Evolutionary conservation across 2,113 vertebrate species (phyloP).

Genomic region (Cygnus atratus): DNA sequence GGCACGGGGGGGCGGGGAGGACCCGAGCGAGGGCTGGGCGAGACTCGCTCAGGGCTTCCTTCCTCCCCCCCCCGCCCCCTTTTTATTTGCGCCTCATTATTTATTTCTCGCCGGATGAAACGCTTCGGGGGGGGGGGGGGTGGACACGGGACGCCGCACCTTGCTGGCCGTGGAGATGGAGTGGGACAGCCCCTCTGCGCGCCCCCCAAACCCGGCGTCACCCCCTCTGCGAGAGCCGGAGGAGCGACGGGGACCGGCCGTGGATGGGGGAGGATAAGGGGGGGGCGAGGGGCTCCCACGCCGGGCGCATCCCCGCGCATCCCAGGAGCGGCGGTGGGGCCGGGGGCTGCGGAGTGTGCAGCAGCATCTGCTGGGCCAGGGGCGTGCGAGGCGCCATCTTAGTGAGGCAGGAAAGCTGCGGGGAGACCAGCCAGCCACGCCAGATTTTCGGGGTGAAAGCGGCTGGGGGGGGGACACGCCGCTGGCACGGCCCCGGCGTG

Average conservation of each 20-base stretch:
- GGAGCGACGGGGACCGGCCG: no score
- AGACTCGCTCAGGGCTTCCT: background rate
- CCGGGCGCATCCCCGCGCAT: no score
- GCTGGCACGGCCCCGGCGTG: no score
- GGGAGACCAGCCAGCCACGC: background rate
- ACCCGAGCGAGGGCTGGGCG: background rate
- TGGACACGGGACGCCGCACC: background rate
- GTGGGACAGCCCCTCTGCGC: background rate
- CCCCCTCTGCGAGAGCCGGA: no score
- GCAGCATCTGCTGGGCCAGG: background rate
- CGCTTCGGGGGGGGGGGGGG: no score
- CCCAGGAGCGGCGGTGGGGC: no score
- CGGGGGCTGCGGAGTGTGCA: background rate
- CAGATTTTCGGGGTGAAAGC: background rate
- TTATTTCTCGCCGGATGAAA: background rate
- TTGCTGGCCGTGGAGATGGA: background rate
- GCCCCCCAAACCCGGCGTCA: background rate
- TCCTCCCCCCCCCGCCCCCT: background rate
- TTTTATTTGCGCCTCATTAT: background rate
- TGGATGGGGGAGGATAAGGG: no score
- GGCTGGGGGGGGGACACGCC: no score
- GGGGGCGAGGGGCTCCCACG: no score
- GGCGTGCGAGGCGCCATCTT: constrained; percentile 53
- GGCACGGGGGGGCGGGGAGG: background rate
- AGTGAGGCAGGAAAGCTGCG: background rate